These are phyloP conservation scores for Drosophila falleni DNA, from an alignment of 2,888 invertebrate genomes.

Conservation along the genomic window DNA sequence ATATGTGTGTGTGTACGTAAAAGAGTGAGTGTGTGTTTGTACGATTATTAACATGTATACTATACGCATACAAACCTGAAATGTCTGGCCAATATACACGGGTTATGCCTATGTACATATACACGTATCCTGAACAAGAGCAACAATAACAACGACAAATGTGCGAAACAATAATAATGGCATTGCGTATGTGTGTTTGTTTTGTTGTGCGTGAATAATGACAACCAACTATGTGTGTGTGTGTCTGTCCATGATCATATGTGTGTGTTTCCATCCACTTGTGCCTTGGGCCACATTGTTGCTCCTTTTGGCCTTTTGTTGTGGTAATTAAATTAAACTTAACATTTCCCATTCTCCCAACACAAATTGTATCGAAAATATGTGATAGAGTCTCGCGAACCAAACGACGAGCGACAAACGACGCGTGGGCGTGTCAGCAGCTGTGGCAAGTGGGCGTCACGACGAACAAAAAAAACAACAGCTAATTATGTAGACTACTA, in stretches of 20 bases:
- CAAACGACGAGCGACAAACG: not conserved
- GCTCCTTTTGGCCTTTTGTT: constrained; percentile 71
- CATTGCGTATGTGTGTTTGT: constrained; percentile 6
- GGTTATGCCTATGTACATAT: constrained; percentile 38
- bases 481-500: constrained; percentile 62
- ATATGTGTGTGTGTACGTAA: constrained; percentile 4
- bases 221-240: constrained; percentile 30
- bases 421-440: too few relatives aligned
- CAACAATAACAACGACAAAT: constrained; percentile 61
- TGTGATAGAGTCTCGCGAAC: constrained; percentile 23
- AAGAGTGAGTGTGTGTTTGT: constrained; percentile 9
- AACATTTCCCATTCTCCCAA: constrained; percentile 60
- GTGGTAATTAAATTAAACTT: constrained; percentile 81
- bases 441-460: too few relatives aligned
- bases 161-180: constrained; percentile 62
- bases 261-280: constrained; percentile 17
- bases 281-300: constrained; percentile 69
- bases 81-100: constrained; percentile 40
- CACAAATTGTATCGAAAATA: constrained; percentile 49
- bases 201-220: constrained; percentile 46
- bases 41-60: constrained; percentile 62
- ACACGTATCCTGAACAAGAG: constrained; percentile 37
- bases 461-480: constrained; percentile 39
- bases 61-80: constrained; percentile 32
- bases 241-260: constrained; percentile 14